Base-by-base conservation (phyloP, 2,113 vertebrate genomes). In the Pleuronectes platessa region DNA sequence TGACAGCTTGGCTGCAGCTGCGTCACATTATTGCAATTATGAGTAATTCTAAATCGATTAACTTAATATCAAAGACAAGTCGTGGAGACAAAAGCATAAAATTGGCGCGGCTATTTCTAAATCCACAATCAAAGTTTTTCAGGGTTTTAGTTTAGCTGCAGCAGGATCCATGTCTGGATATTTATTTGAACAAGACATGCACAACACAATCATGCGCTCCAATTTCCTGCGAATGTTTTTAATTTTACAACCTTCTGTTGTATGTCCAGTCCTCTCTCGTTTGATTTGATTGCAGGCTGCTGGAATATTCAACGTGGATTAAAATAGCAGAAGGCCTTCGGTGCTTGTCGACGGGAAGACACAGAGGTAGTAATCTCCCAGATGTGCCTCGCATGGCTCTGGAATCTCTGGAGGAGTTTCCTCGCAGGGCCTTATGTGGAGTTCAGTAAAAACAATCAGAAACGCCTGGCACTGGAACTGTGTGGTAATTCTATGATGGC, bases 371-470 rank as follows among this genome's bases (percentile, higher is more conserved):
- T 88, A 86, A 92, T 86, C 87, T 91, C 78, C 88, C 92, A 94
- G 92, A 92, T 94, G 92, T 86, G 74, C 76, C 73, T 88, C 85
- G 86, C 78, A 87, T 90, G 89, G 75, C 58, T 78, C 49, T 78
- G 78, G 79, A 89, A 85, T 87, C 77, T 86, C 68, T 64, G 45
- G 78, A 73, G 82, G 86, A 79, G 74, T 81, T 89, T 81, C 80
- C 84, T 86, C 58, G 56, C 68, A 61, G 76, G 18, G 87, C 76
- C 76, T 80, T 70, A 68, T 86, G 68, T 86, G 68, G 74, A 87
- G 87, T 86, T 92, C 79, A 87, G 81, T 78, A 68, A 88, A 88
- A 90, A 88, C 86, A 89, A 91, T 90, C 88, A 89, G 85, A 71
- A 85, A 84, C 31, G 84, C 51, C 84, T 91, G 89, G 85, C 88